phyloP scores from a whole-genome alignment of 2,888 invertebrate species.

The Pristionchus arcanus region DNA sequence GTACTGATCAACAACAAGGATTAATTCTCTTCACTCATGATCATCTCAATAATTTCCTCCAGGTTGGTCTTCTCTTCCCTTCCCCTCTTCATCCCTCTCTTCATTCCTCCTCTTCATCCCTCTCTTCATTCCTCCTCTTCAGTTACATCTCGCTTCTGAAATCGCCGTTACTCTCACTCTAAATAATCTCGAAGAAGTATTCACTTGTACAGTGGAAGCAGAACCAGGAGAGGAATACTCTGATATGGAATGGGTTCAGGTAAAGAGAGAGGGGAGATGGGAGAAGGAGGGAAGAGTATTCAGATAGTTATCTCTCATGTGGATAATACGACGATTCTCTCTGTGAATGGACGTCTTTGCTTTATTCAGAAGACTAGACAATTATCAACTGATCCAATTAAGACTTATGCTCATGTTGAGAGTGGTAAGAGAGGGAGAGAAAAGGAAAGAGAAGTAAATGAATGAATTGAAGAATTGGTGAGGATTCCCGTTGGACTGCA shows the following conservation, averaged over 20 bases:
- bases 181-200: conserved; percentile 67
- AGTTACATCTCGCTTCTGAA: conserved; percentile 73
- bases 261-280: background rate
- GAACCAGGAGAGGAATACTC: conserved; percentile 69
- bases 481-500: conserved; percentile 59
- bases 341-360: conserved; percentile 36
- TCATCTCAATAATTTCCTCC: conserved; percentile 75
- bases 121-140: background rate
- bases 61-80: conserved; percentile 58
- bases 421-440: background rate
- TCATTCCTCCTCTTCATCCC: background rate
- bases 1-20: conserved; percentile 73
- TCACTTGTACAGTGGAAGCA: conserved; percentile 68
- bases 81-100: background rate
- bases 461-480: conserved; percentile 56
- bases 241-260: conserved; percentile 76
- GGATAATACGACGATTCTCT: conserved; percentile 15
- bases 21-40: conserved; percentile 75
- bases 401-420: conserved; percentile 14
- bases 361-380: background rate
- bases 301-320: conserved; percentile 42
- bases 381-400: background rate
- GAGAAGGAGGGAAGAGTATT: background rate
- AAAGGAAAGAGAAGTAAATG: background rate
- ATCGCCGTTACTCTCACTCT: conserved; percentile 70